A percentile compares a stretch with the other conserved stretches of the same genome.
Conservation (phyloP, 2,797 vertebrate genomes). For the Sebastes wilsoni region DNA sequence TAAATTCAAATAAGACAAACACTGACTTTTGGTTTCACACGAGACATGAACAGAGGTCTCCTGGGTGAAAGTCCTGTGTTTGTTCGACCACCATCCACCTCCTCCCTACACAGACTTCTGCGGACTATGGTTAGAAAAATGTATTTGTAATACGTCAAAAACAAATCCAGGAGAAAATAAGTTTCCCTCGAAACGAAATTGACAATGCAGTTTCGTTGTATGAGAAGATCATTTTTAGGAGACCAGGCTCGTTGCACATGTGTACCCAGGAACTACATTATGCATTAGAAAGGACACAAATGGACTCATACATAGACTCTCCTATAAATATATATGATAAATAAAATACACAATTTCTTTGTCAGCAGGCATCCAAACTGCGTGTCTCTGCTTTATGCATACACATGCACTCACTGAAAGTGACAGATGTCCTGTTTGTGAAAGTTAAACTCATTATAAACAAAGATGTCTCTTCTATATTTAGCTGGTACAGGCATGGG, state of each 20-base stretch:
- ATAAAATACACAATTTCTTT: not conserved
- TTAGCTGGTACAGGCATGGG: slow-evolving; percentile 29
- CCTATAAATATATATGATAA: not conserved
- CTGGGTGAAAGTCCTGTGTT: not conserved
- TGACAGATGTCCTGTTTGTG: slow-evolving; percentile 31
- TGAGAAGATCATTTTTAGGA: not conserved
- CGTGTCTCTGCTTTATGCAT: not conserved
- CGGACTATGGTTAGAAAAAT: not conserved
- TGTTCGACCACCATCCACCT: not conserved
- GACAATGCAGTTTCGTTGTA: not conserved
- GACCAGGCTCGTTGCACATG: not conserved
- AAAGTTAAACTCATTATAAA: slow-evolving; percentile 55
- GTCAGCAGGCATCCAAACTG: not conserved
- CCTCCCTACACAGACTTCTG: not conserved
- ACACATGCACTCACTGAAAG: not conserved
- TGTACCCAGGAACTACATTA: not conserved
- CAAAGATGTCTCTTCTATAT: slow-evolving; percentile 44
- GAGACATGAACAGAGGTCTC: not conserved
- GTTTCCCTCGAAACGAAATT: not conserved
- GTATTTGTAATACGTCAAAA: not conserved
- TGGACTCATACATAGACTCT: not conserved
- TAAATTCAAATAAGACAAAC: not conserved
- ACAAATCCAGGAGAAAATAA: not conserved
- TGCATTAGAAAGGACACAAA: not conserved
- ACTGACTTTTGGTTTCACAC: not conserved